A percentile compares a stretch with the other conserved stretches of the same genome.
phyloP scores from a whole-genome alignment of 1,140 invertebrate genomes.

The Drosophila pruinosa region DNA sequence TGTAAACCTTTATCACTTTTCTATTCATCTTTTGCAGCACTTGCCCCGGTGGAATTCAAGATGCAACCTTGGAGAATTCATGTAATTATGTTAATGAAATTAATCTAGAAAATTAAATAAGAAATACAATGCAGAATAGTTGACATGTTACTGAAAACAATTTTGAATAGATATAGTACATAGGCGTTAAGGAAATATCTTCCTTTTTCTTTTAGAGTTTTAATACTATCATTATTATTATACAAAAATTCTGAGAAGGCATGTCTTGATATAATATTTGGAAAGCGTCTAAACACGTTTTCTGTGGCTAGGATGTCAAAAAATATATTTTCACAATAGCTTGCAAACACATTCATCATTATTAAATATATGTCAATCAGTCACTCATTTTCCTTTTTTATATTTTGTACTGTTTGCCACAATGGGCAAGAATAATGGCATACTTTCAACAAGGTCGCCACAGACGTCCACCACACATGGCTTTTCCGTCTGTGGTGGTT shows the following conservation, averaged over 20 bases:
- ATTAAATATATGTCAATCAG: constrained; percentile 10
- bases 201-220: too few species aligned
- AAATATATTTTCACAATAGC: constrained; percentile 5
- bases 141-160: too few species aligned
- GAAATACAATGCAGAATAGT: too few species aligned
- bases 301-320: constrained; percentile 19
- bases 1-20: constrained; percentile 38
- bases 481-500: constrained; percentile 1
- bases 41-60: constrained; percentile 84
- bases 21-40: constrained; percentile 83
- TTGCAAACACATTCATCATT: constrained; percentile 18
- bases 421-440: constrained; percentile 16
- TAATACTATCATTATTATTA: too few species aligned
- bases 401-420: constrained; percentile 25
- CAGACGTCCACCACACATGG: not conserved
- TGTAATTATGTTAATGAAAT: constrained; percentile 54
- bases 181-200: too few species aligned
- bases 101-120: not conserved
- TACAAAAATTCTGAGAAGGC: too few species aligned
- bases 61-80: constrained; percentile 84
- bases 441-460: not conserved
- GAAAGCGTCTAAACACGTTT: not conserved
- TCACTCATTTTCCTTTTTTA: constrained; percentile 12
- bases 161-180: too few species aligned
- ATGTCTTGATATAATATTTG: not conserved